Percentiles rank a stretch among this genome's conserved stretches.
These are phyloP conservation scores for Drosophila elegans DNA, from an alignment of 1,140 invertebrate species.

Conservation along the genomic window DNA sequence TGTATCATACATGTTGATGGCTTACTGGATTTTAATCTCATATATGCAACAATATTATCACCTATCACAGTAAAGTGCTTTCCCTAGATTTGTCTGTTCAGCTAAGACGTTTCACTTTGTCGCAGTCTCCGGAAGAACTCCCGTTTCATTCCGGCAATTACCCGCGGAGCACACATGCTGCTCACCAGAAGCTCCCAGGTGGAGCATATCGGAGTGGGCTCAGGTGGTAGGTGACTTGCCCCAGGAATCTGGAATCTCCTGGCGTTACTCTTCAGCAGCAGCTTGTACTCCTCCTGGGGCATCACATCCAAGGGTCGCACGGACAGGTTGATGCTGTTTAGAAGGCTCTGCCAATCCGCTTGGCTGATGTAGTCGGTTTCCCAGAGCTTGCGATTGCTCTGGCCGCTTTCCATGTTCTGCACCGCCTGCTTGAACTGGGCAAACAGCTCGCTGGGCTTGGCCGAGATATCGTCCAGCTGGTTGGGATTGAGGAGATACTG, in stretches of 20 bases:
- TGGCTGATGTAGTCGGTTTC: constrained; percentile 46
- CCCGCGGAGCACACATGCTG: constrained; percentile 65
- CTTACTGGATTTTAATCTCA: constrained; percentile 76
- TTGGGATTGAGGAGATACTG: constrained; percentile 77
- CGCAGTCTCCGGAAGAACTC: constrained; percentile 54
- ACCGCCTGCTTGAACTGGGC: constrained; percentile 53
- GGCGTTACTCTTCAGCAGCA: constrained; percentile 38
- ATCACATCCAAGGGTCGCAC: constrained; percentile 42
- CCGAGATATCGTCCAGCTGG: constrained; percentile 56
- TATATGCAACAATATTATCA: constrained; percentile 50
- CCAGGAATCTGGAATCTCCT: not conserved
- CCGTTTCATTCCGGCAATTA: constrained; percentile 55
- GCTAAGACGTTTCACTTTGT: constrained; percentile 8
- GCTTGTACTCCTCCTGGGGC: constrained; percentile 40
- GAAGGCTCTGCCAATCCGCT: constrained; percentile 7
- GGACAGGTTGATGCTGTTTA: not conserved
- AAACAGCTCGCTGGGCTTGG: constrained; percentile 50
- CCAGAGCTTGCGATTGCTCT: constrained; percentile 35
- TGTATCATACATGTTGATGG: constrained; percentile 58
- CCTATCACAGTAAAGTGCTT: constrained; percentile 68
- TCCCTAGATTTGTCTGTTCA: constrained; percentile 16
- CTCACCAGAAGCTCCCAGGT: constrained; percentile 59
- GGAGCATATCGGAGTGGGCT: constrained; percentile 35
- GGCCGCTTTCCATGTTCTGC: constrained; percentile 16
- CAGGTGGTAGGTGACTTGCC: not conserved